phyloP scores from a whole-genome alignment of 1,140 invertebrate species.

The Whitmania pigra region DNA sequence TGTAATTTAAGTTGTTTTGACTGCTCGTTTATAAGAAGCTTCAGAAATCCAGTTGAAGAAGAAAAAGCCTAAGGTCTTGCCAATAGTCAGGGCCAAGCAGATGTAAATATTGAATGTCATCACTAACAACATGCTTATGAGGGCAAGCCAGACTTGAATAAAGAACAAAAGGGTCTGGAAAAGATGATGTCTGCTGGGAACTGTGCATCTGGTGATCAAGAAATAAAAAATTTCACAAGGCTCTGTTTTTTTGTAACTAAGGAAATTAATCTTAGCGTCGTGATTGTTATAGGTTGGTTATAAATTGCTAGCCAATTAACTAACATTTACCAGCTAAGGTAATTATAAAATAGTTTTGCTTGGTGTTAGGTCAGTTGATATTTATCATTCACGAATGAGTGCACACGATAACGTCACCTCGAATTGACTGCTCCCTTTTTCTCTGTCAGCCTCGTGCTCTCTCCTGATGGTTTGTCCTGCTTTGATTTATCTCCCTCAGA shows the following conservation, averaged over 20 bases:
- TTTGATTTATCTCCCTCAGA: too few relatives aligned
- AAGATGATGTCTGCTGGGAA: neutral
- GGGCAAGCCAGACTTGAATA: neutral
- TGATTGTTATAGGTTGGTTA: neutral
- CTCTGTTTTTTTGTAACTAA: neutral
- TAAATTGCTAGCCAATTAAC: too few relatives aligned
- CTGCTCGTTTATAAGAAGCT: too few relatives aligned
- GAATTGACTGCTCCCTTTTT: too few relatives aligned
- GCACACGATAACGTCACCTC: too few relatives aligned
- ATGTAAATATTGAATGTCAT: conserved; percentile 8
- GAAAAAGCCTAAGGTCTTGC: conserved; percentile 1
- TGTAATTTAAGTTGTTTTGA: too few relatives aligned
- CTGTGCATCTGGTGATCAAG: neutral
- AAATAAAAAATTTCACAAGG: neutral
- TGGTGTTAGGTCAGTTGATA: too few relatives aligned
- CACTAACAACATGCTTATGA: neutral
- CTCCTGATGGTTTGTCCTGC: too few relatives aligned
- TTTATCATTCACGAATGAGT: too few relatives aligned
- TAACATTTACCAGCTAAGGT: too few relatives aligned
- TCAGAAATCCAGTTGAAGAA: neutral
- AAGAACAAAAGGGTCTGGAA: neutral
- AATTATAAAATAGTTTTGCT: too few relatives aligned
- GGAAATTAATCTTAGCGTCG: neutral
- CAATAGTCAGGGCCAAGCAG: neutral
- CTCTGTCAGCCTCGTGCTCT: too few relatives aligned